Evolutionary conservation across 2,888 invertebrate species (phyloP).

Genomic region (Poecilus cupreus): DNA sequence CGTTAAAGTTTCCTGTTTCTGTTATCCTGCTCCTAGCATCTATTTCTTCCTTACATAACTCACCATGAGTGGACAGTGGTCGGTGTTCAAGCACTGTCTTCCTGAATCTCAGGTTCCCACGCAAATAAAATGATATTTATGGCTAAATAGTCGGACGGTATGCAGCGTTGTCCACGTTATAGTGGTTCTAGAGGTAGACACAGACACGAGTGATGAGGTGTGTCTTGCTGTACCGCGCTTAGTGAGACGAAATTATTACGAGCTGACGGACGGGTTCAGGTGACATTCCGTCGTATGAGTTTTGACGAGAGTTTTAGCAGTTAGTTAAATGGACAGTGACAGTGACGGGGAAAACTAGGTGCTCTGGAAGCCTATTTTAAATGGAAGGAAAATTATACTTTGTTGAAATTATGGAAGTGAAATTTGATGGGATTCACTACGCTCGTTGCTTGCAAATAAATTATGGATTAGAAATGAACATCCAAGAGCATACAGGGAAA

Average conservation of each 20-base stretch:
- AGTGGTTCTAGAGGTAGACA: too few relatives aligned
- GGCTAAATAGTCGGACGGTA: conserved; percentile 57
- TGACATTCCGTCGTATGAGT: conserved; percentile 36
- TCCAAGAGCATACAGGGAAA: neutral
- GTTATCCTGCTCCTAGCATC: neutral
- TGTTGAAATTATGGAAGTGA: neutral
- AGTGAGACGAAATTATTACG: conserved; percentile 48
- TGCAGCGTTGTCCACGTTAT: neutral
- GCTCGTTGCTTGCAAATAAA: too few relatives aligned
- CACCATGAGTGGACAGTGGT: neutral
- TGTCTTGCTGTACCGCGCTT: neutral
- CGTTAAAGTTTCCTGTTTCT: neutral
- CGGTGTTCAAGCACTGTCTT: conserved; percentile 27
- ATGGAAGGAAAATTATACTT: neutral
- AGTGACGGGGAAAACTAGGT: neutral
- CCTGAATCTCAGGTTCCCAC: conserved; percentile 65
- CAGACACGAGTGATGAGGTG: conserved; percentile 1
- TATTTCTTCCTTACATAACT: neutral
- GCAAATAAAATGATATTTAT: conserved; percentile 67
- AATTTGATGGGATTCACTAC: too few relatives aligned
- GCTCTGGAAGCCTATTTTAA: neutral
- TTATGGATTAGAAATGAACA: too few relatives aligned
- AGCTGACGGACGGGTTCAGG: conserved; percentile 51
- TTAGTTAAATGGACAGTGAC: neutral
- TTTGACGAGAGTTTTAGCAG: neutral